Evolutionary conservation across 2,113 vertebrate genomes (phyloP).

Genomic region (Neotoma lepida): DNA sequence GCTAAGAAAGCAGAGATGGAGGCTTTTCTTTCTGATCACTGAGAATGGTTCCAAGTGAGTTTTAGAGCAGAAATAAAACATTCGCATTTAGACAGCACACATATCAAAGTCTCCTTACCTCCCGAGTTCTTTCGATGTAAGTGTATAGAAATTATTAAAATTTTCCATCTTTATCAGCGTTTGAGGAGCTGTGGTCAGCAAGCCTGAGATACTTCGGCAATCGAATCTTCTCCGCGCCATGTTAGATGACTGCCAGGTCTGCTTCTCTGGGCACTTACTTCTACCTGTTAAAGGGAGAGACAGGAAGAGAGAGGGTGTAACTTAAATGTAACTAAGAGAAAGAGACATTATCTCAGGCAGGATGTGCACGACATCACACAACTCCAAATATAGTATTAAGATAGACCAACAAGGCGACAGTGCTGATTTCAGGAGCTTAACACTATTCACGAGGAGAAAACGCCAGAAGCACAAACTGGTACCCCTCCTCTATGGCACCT

Average conservation of each 20-base stretch:
- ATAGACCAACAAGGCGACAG: neutral
- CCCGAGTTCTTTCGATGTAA: conserved; percentile 91
- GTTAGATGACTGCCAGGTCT: neutral
- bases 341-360: conserved; percentile 57
- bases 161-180: conserved; percentile 90
- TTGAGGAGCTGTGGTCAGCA: conserved; percentile 89
- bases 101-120: conserved; percentile 86
- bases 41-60: neutral
- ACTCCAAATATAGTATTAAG: conserved; percentile 67
- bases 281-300: conserved; percentile 71
- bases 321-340: conserved; percentile 38
- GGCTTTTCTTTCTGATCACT: conserved; percentile 3
- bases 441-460: neutral
- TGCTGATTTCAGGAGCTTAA: neutral
- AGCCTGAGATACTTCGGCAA: conserved; percentile 88
- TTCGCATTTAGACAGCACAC: neutral
- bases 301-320: conserved; percentile 40
- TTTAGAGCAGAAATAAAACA: neutral
- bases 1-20: neutral
- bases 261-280: conserved; percentile 69
- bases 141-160: conserved; percentile 89
- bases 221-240: conserved; percentile 91
- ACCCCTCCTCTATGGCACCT: neutral
- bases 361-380: conserved; percentile 48
- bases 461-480: neutral